Percentiles rank a stretch among this genome's conserved stretches.
phyloP scores from a whole-genome alignment of 2,797 vertebrate species.

The Phoebastria nigripes region DNA sequence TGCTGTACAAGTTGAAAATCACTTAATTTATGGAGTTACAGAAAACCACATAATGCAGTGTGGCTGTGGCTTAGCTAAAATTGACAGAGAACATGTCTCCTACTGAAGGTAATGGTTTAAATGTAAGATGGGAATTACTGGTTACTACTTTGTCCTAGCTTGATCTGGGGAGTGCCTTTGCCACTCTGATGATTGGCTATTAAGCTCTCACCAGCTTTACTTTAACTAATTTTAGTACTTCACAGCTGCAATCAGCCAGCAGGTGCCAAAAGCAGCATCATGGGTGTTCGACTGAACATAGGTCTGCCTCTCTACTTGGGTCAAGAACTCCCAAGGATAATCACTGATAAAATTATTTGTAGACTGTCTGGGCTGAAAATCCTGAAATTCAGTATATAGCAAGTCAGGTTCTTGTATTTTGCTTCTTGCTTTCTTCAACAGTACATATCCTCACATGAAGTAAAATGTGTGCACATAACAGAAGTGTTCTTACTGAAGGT shows the following conservation, averaged over 20 bases:
- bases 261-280: background rate
- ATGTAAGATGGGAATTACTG: background rate
- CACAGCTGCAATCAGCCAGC: background rate
- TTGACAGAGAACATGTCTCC: background rate
- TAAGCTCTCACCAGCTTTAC: background rate
- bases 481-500: background rate
- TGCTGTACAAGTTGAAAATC: background rate
- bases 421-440: background rate
- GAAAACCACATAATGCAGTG: background rate
- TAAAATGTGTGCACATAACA: background rate
- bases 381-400: background rate
- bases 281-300: fast-evolving
- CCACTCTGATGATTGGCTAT: background rate
- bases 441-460: background rate
- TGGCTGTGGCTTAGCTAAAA: background rate
- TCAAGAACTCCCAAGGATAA: background rate
- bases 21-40: background rate
- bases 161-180: background rate
- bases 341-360: background rate
- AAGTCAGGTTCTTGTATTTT: background rate
- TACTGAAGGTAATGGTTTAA: background rate
- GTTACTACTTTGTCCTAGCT: background rate
- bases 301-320: background rate
- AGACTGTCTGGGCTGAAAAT: background rate
- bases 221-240: background rate